These are phyloP conservation scores for Hyperoodon ampullatus DNA, from an alignment of 2,113 vertebrate species.

Conservation along the genomic window DNA sequence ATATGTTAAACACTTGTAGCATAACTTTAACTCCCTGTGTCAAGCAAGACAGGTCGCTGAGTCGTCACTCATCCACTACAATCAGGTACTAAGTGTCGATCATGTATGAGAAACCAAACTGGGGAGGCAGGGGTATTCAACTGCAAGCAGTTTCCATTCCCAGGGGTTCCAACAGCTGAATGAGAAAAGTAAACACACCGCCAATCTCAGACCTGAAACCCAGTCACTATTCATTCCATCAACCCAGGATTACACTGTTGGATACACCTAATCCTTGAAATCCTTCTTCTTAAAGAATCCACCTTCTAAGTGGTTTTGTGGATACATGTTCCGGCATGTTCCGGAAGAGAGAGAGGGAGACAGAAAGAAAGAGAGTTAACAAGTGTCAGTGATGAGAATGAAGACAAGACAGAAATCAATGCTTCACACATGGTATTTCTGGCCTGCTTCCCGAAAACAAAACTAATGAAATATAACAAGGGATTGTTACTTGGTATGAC, in stretches of 20 bases:
- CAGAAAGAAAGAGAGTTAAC: neutral
- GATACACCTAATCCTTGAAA: neutral
- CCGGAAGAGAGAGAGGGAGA: neutral
- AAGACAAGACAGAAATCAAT: neutral
- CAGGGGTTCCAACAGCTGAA: neutral
- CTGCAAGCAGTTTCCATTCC: neutral
- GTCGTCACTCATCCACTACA: neutral
- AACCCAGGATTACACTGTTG: neutral
- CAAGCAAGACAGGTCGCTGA: neutral
- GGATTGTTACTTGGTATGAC: neutral
- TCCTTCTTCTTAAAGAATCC: neutral
- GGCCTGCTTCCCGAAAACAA: neutral
- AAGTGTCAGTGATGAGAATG: neutral
- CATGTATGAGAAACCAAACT: neutral
- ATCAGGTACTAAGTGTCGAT: neutral
- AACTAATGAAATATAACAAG: neutral
- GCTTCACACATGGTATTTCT: neutral
- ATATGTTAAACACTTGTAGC: neutral
- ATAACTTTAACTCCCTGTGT: neutral
- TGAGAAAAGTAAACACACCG: neutral
- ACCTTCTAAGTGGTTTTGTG: neutral
- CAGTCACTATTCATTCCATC: neutral
- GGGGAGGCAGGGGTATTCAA: no score
- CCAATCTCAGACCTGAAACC: neutral
- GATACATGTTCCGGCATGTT: neutral